phyloP scores from a whole-genome alignment of 2,888 invertebrate genomes.

The Cistogaster globosa region DNA sequence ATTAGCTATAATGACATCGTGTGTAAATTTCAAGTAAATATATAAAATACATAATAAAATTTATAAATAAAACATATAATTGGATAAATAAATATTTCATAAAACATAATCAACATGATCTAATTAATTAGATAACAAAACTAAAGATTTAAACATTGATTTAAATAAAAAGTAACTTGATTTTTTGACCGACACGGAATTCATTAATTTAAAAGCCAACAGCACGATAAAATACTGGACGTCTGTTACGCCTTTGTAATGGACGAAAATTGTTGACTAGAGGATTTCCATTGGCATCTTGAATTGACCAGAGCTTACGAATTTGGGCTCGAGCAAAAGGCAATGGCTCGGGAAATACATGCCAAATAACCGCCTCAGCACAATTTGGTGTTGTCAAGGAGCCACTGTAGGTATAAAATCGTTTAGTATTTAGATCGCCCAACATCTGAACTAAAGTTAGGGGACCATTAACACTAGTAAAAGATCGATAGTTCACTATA shows the following conservation, averaged over 20 bases:
- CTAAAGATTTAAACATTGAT: too few species aligned
- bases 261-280: slow-evolving; percentile 73
- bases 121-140: too few species aligned
- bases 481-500: slow-evolving; percentile 72
- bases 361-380: slow-evolving; percentile 72
- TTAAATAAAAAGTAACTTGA: too few species aligned
- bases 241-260: slow-evolving; percentile 68
- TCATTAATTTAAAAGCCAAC: neutral
- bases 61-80: too few species aligned
- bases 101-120: too few species aligned
- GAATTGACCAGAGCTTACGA: slow-evolving; percentile 70
- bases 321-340: slow-evolving; percentile 68
- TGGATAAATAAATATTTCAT: too few species aligned
- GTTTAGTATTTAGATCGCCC: slow-evolving; percentile 73
- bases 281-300: slow-evolving; percentile 52
- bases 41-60: too few species aligned
- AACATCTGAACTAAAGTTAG: slow-evolving; percentile 74
- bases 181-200: neutral
- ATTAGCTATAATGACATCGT: too few species aligned
- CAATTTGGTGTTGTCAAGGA: slow-evolving; percentile 74
- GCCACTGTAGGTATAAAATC: slow-evolving; percentile 77
- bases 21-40: too few species aligned
- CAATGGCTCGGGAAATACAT: slow-evolving; percentile 71
- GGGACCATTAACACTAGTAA: slow-evolving; percentile 69
- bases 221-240: slow-evolving; percentile 65